Conservation (phyloP, 2,113 vertebrate species). For the Pygoscelis adeliae region DNA sequence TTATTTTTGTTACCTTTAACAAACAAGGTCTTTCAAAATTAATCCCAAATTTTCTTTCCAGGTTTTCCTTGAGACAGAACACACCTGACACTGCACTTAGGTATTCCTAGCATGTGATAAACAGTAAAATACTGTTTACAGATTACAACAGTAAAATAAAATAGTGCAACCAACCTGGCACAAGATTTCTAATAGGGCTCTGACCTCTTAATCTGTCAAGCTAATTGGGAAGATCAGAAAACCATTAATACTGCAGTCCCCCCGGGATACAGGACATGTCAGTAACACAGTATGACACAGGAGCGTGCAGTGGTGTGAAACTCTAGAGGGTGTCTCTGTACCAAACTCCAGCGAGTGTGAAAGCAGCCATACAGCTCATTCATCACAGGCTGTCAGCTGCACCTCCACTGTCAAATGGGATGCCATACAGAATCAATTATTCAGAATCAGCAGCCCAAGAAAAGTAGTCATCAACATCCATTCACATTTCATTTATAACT, state of each 20-base stretch:
- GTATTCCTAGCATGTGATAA: background rate
- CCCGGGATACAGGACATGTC: background rate
- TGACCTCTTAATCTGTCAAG: slow-evolving; percentile 34
- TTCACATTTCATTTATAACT: background rate
- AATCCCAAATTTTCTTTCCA: background rate
- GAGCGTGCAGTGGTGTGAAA: background rate
- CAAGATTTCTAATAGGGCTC: background rate
- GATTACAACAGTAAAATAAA: background rate
- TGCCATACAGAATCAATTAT: background rate
- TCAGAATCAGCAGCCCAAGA: background rate
- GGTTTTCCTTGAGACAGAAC: background rate
- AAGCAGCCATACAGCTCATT: background rate
- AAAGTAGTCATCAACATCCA: background rate
- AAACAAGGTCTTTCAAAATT: background rate
- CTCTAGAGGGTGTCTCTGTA: background rate
- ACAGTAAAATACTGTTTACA: background rate
- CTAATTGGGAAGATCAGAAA: slow-evolving; percentile 35
- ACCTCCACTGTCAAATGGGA: background rate
- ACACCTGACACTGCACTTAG: background rate
- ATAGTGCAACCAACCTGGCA: background rate
- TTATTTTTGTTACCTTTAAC: background rate
- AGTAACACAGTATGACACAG: background rate
- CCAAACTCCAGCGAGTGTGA: background rate
- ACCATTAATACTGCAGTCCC: background rate
- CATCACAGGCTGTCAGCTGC: background rate